Conservation (phyloP, 2,797 vertebrate species). For the Tokudaia tokunoshimensis region DNA sequence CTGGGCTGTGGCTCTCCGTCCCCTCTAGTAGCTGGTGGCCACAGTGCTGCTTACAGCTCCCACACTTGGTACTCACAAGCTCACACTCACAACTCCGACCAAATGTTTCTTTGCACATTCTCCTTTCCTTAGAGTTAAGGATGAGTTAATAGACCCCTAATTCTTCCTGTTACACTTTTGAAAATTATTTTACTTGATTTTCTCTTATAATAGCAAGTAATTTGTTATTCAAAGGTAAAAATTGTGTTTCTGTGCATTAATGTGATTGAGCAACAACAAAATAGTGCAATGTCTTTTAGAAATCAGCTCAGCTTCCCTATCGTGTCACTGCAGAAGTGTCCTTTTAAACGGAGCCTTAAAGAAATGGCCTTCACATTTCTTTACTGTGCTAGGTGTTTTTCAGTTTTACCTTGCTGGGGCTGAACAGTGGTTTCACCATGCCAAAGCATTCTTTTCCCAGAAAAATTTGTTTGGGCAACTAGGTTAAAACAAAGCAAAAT, state of each 20-base stretch:
- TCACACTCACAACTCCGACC: slow-evolving; percentile 84
- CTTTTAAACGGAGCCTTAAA: slow-evolving; percentile 86
- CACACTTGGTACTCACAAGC: slow-evolving; percentile 77
- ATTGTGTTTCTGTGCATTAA: slow-evolving; percentile 88
- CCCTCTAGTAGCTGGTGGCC: slow-evolving; percentile 75
- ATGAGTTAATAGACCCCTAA: slow-evolving; percentile 77
- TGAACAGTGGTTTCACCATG: slow-evolving; percentile 84
- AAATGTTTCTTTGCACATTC: slow-evolving; percentile 88
- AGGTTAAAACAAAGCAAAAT: slow-evolving; percentile 52
- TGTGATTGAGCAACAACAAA: slow-evolving; percentile 89
- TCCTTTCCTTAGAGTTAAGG: slow-evolving; percentile 84
- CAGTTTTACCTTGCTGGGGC: slow-evolving; percentile 82
- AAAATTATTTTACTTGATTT: slow-evolving; percentile 86
- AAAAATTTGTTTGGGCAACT: slow-evolving; percentile 76
- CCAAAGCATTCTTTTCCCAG: slow-evolving; percentile 87
- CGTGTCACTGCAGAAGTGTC: slow-evolving; percentile 88
- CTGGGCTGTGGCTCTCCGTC: slow-evolving; percentile 82
- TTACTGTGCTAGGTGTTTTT: slow-evolving; percentile 86
- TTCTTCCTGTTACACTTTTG: slow-evolving; percentile 86
- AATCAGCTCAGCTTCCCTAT: slow-evolving; percentile 77
- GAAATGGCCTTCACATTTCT: slow-evolving; percentile 88
- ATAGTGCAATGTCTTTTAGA: slow-evolving; percentile 89
- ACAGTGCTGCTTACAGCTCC: slow-evolving; percentile 70
- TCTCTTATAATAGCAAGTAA: slow-evolving; percentile 80
- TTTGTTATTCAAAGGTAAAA: slow-evolving; percentile 85